These are phyloP conservation scores for Leptogaster cylindrica DNA, from an alignment of 2,888 invertebrate species.

Conservation along the genomic window DNA sequence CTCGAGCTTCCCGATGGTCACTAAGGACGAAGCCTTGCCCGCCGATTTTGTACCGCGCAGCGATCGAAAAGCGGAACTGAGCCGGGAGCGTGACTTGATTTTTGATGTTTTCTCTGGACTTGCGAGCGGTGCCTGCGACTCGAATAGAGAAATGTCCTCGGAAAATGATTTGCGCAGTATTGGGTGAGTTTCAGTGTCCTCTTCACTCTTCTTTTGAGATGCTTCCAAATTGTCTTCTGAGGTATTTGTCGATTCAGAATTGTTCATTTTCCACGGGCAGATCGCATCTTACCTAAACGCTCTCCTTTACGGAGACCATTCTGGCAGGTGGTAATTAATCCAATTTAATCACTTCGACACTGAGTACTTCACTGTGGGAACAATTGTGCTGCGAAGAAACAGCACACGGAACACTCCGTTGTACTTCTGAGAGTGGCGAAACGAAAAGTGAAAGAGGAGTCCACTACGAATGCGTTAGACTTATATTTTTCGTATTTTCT, in stretches of 20 bases:
- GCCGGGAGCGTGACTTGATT: slow-evolving; percentile 56
- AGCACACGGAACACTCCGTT: background rate
- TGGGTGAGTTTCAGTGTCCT: background rate
- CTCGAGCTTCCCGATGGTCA: background rate
- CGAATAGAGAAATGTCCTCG: slow-evolving; percentile 37
- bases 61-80: slow-evolving; percentile 57
- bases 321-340: too few species aligned
- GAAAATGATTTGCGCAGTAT: slow-evolving; percentile 35
- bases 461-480: too few species aligned
- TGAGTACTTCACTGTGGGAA: background rate
- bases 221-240: slow-evolving; percentile 41
- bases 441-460: background rate
- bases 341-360: too few species aligned
- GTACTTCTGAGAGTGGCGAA: background rate
- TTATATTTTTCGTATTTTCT: too few species aligned
- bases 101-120: slow-evolving; percentile 49
- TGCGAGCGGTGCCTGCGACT: slow-evolving; percentile 42
- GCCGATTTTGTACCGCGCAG: slow-evolving; percentile 44
- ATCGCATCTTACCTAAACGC: background rate
- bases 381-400: background rate
- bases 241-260: slow-evolving; percentile 38
- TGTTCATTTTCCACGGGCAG: slow-evolving; percentile 41
- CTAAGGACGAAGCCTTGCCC: background rate
- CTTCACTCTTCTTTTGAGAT: background rate
- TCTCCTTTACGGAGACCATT: too few species aligned